Percentiles rank a stretch among this genome's conserved stretches.
Evolutionary conservation across 2,113 vertebrate genomes (phyloP).

Genomic region (Chloropsis cyanopogon): DNA sequence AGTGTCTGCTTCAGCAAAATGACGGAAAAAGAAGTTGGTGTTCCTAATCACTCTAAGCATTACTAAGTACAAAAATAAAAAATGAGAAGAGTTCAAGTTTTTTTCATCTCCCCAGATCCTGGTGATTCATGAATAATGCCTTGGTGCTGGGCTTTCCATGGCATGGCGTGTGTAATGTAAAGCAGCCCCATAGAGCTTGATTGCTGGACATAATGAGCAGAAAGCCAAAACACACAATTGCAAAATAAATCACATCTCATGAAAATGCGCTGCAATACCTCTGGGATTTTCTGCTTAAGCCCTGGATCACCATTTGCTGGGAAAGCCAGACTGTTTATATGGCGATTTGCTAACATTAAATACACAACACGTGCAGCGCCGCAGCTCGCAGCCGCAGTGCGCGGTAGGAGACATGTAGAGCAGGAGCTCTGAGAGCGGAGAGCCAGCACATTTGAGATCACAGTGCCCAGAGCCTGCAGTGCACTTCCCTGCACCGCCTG

Average conservation of each 20-base stretch:
- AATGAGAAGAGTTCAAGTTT: neutral
- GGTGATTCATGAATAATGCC: neutral
- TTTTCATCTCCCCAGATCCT: neutral
- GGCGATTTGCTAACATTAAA: slow-evolving; percentile 4
- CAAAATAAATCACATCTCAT: slow-evolving; percentile 11
- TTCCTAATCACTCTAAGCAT: neutral
- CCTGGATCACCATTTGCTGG: slow-evolving; percentile 21
- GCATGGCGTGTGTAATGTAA: neutral
- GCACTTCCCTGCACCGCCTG: rapidly evolving
- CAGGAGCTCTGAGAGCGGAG: neutral
- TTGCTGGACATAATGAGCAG: neutral
- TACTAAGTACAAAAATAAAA: neutral
- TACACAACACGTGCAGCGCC: neutral
- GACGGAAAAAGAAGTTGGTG: neutral
- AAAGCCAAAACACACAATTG: slow-evolving; percentile 48
- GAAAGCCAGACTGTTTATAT: slow-evolving; percentile 2
- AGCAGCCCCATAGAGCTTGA: neutral
- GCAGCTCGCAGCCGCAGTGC: rapidly evolving
- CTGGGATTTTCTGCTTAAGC: slow-evolving; percentile 22
- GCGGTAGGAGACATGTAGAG: rapidly evolving
- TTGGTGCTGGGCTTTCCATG: neutral
- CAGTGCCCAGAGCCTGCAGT: neutral
- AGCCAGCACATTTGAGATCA: neutral
- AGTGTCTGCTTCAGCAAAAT: neutral
- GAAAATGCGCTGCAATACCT: slow-evolving; percentile 15